Conservation (phyloP, 2,797 vertebrate genomes). For the Sebastolobus alascanus region DNA sequence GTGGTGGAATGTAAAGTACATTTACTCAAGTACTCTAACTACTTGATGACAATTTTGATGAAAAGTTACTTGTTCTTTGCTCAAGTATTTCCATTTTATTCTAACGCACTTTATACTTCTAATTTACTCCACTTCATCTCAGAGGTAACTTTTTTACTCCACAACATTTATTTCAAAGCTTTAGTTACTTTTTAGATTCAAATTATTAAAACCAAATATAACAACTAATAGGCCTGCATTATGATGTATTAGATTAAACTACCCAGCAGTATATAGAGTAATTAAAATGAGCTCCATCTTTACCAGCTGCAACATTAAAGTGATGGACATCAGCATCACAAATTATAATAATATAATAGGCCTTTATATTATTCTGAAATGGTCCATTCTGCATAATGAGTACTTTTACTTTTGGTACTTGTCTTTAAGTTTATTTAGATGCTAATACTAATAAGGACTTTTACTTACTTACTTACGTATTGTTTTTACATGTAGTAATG, state of each 20-base stretch:
- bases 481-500: too few species aligned
- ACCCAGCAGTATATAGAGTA: too few species aligned
- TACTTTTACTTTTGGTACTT: background rate
- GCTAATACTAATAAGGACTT: background rate
- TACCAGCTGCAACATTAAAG: too few species aligned
- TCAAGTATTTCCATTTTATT: background rate
- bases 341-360: background rate
- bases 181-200: background rate
- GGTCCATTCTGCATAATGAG: background rate
- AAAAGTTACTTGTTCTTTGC: background rate
- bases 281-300: too few species aligned
- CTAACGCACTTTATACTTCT: background rate
- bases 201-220: background rate
- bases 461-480: background rate
- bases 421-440: too few species aligned
- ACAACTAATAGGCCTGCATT: too few species aligned
- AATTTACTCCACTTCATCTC: background rate
- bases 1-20: background rate
- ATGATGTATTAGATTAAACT: too few species aligned
- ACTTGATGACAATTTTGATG: background rate
- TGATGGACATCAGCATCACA: background rate
- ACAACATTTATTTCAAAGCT: background rate
- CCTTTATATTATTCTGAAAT: background rate
- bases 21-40: background rate
- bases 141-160: background rate